phyloP scores from a whole-genome alignment of 1,140 invertebrate genomes.

The Steinernema feltiae region DNA sequence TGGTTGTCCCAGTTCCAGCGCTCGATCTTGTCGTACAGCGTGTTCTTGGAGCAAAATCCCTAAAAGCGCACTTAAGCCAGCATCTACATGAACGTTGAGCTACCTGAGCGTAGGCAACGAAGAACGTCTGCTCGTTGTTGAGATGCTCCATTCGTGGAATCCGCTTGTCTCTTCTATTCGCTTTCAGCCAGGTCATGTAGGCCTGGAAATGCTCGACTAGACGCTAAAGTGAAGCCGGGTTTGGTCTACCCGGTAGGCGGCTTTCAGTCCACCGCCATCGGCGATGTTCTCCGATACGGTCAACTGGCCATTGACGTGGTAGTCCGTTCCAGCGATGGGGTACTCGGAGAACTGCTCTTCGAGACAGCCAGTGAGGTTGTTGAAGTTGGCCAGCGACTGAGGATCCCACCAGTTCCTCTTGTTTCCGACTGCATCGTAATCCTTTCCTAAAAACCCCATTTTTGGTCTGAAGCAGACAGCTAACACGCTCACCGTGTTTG shows the following conservation, averaged over 20 bases:
- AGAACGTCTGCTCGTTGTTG: slow-evolving; percentile 56
- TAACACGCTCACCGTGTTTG: neutral
- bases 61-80: neutral
- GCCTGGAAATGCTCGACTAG: neutral
- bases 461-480: neutral
- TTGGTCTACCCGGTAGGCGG: slow-evolving; percentile 48
- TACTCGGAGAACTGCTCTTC: neutral
- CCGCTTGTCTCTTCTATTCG: slow-evolving; percentile 11
- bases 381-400: neutral
- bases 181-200: neutral
- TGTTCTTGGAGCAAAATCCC: neutral
- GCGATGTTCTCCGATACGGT: slow-evolving; percentile 60
- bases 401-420: neutral
- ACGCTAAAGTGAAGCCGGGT: neutral
- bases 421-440: neutral
- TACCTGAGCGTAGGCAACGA: slow-evolving; percentile 58
- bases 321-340: slow-evolving; percentile 30
- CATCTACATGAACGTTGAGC: neutral
- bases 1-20: neutral
- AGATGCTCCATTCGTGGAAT: slow-evolving; percentile 53
- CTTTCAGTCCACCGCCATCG: slow-evolving; percentile 59
- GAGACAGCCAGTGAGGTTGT: neutral
- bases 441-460: neutral
- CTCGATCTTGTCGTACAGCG: neutral
- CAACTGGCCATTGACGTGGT: slow-evolving; percentile 53